Conservation (phyloP, 1,140 invertebrate species). For the Laupala kohalensis region DNA sequence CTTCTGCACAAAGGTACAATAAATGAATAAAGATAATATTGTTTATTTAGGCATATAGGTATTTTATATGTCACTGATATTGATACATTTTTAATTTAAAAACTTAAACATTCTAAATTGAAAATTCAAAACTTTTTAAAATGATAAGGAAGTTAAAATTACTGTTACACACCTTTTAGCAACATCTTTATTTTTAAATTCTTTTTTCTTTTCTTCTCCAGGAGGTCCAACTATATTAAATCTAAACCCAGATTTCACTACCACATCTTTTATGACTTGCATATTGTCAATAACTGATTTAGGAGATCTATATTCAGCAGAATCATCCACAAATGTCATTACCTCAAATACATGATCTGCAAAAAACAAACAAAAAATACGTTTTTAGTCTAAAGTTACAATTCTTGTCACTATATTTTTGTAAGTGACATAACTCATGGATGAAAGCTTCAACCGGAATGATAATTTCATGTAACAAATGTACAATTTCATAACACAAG, state of each 20-base stretch:
- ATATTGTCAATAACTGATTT: conserved; percentile 34
- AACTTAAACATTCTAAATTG: neutral
- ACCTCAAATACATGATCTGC: conserved; percentile 54
- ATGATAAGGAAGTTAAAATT: neutral
- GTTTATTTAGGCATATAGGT: too few species aligned
- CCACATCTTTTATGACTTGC: conserved; percentile 44
- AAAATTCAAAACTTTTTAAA: neutral
- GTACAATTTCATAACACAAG: neutral
- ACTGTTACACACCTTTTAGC: conserved; percentile 14
- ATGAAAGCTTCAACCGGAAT: neutral
- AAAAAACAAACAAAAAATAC: conserved; percentile 21
- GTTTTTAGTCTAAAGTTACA: neutral
- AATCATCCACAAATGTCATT: conserved; percentile 47
- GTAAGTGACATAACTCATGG: neutral
- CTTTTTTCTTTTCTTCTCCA: conserved; percentile 21
- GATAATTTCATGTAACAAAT: neutral
- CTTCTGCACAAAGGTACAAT: too few species aligned
- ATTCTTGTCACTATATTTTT: neutral
- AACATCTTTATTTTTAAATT: conserved; percentile 24
- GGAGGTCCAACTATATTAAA: conserved; percentile 39
- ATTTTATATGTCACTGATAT: too few species aligned
- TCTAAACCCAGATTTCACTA: conserved; percentile 47
- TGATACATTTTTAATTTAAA: neutral
- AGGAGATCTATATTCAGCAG: conserved; percentile 34
- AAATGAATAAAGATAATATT: too few species aligned